phyloP scores from a whole-genome alignment of 1,140 invertebrate genomes.

The Heterodera schachtii region DNA sequence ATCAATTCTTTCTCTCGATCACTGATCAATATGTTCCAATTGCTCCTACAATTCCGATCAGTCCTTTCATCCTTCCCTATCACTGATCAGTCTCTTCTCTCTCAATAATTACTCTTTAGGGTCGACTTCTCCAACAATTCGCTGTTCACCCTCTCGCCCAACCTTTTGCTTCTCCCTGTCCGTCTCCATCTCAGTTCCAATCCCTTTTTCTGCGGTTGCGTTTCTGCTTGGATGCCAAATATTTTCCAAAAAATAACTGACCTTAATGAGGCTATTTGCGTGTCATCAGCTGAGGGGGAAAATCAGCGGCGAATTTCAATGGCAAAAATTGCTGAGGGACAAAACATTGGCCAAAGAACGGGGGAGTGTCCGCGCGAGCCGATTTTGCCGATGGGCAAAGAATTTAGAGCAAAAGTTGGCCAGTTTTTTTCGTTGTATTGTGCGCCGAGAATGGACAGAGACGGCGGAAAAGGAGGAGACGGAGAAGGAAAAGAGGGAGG shows the following conservation, averaged over 20 bases:
- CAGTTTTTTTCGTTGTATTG: slow-evolving; percentile 51
- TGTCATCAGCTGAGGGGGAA: slow-evolving; percentile 2
- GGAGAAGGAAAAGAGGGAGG: not conserved
- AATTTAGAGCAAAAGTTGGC: slow-evolving; percentile 45
- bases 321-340: not conserved
- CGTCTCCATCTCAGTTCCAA: slow-evolving; percentile 36
- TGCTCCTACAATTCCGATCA: not conserved
- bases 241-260: slow-evolving; percentile 33
- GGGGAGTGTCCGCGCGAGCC: slow-evolving; percentile 35
- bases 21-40: not conserved
- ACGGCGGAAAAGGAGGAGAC: not conserved
- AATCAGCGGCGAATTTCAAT: slow-evolving; percentile 11
- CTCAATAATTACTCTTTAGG: slow-evolving; percentile 27
- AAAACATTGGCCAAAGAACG: not conserved
- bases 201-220: slow-evolving; percentile 47
- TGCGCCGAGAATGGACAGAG: slow-evolving; percentile 12
- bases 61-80: not conserved
- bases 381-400: slow-evolving; percentile 41
- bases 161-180: slow-evolving; percentile 23
- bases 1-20: not conserved
- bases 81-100: not conserved
- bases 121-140: slow-evolving; percentile 45
- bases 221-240: slow-evolving; percentile 38
- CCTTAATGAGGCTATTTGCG: slow-evolving; percentile 30
- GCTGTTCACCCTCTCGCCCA: slow-evolving; percentile 27